phyloP scores from a whole-genome alignment of 1,140 invertebrate genomes.

The Drosophila dunni region DNA sequence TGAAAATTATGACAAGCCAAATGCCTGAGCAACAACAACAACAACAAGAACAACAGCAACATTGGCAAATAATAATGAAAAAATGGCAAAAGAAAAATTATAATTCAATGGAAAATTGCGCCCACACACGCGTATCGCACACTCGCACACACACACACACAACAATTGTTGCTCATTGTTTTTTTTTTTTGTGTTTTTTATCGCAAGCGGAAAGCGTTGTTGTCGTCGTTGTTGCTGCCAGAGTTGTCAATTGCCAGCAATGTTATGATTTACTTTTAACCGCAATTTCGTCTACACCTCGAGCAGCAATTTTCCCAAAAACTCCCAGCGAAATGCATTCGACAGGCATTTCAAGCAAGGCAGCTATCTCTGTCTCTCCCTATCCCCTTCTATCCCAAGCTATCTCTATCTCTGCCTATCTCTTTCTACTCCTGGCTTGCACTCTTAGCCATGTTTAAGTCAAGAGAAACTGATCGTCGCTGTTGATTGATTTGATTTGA shows the following conservation, averaged over 20 bases:
- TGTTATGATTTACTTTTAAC: conserved; percentile 13
- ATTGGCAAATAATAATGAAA: conserved; percentile 32
- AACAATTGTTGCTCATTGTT: conserved; percentile 60
- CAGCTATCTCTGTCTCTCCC: conserved; percentile 6
- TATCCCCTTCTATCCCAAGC: too few species aligned
- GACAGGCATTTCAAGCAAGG: conserved; percentile 35
- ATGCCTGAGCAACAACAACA: conserved; percentile 36
- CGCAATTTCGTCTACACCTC: conserved; percentile 14
- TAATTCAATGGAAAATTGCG: conserved; percentile 84
- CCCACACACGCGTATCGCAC: conserved; percentile 70
- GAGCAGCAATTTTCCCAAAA: conserved; percentile 36
- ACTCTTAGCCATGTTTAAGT: conserved; percentile 32
- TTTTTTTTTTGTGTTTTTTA: conserved; percentile 57
- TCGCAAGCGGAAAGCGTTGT: conserved; percentile 76
- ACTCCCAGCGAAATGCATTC: conserved; percentile 16
- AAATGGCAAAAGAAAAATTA: conserved; percentile 58
- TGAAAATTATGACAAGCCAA: conserved; percentile 82
- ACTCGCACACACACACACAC: conserved; percentile 9
- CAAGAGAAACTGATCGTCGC: conserved; percentile 7
- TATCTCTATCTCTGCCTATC: conserved; percentile 18
- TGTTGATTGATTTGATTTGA: conserved; percentile 18
- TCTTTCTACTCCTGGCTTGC: background rate
- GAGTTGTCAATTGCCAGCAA: conserved; percentile 35
- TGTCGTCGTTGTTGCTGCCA: conserved; percentile 44
- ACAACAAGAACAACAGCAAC: conserved; percentile 26